Percentiles rank a stretch among this genome's conserved stretches.
These are phyloP conservation scores for Lithophane ornitopus DNA, from an alignment of 2,888 invertebrate genomes.

Conservation along the genomic window DNA sequence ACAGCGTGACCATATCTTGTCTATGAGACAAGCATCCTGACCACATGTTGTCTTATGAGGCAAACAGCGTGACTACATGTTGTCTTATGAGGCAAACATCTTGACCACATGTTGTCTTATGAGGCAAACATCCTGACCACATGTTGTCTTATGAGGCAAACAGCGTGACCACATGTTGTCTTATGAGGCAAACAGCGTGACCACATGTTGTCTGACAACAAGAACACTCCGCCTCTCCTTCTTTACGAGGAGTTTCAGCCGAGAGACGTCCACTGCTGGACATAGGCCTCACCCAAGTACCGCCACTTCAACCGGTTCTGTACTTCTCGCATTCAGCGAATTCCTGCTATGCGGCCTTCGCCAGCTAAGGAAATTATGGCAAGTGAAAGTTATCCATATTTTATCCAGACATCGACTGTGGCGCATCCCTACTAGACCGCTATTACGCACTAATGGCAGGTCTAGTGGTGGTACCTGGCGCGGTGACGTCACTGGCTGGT, in stretches of 20 bases:
- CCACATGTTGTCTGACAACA: no score
- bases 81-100: background rate
- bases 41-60: no score
- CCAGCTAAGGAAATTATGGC: background rate
- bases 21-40: background rate
- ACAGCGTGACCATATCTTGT: no score
- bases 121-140: background rate
- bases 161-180: background rate
- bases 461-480: conserved; percentile 4
- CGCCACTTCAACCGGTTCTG: background rate
- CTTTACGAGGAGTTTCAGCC: background rate
- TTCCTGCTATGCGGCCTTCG: background rate
- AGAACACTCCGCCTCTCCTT: background rate
- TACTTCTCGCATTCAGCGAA: background rate
- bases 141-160: background rate
- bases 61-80: background rate
- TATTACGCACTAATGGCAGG: background rate
- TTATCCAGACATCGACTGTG: background rate
- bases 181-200: background rate
- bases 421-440: background rate
- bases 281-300: background rate
- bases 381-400: background rate
- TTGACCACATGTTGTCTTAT: background rate
- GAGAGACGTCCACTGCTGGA: background rate
- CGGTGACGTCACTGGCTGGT: background rate